phyloP scores from a whole-genome alignment of 2,797 vertebrate genomes.

The Spinibarbus caldwelli region DNA sequence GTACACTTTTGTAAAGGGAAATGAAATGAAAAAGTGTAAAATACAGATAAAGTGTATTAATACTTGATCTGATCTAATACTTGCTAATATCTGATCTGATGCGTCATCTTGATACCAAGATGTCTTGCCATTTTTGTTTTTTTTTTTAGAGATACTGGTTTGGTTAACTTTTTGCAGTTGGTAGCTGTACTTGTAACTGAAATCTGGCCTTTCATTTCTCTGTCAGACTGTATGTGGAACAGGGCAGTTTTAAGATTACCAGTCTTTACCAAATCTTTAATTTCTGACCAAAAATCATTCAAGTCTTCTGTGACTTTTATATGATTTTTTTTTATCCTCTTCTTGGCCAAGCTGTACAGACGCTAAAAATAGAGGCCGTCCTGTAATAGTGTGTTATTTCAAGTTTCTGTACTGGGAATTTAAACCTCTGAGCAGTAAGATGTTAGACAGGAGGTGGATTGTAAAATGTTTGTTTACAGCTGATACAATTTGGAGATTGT shows the following conservation, averaged over 20 bases:
- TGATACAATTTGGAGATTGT: not conserved
- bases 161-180: not conserved
- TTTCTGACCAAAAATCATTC: not conserved
- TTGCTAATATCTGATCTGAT: not conserved
- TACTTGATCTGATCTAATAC: not conserved
- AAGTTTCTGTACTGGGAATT: conserved; percentile 30
- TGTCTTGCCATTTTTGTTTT: not conserved
- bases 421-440: conserved; percentile 41
- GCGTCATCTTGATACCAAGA: not conserved
- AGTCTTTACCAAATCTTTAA: not conserved
- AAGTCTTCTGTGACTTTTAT: not conserved
- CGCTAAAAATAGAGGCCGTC: conserved; percentile 44
- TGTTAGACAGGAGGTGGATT: conserved; percentile 48
- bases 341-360: conserved; percentile 10
- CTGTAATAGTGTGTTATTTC: conserved; percentile 42
- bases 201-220: not conserved
- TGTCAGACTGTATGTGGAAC: not conserved
- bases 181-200: not conserved
- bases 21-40: not conserved
- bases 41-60: no score
- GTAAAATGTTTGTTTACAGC: not conserved
- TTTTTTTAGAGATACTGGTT: not conserved
- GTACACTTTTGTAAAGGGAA: not conserved
- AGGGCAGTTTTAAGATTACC: not conserved
- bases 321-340: not conserved